These are phyloP conservation scores for Darevskia nairensis DNA, from an alignment of 2,797 vertebrate genomes.

Conservation along the genomic window DNA sequence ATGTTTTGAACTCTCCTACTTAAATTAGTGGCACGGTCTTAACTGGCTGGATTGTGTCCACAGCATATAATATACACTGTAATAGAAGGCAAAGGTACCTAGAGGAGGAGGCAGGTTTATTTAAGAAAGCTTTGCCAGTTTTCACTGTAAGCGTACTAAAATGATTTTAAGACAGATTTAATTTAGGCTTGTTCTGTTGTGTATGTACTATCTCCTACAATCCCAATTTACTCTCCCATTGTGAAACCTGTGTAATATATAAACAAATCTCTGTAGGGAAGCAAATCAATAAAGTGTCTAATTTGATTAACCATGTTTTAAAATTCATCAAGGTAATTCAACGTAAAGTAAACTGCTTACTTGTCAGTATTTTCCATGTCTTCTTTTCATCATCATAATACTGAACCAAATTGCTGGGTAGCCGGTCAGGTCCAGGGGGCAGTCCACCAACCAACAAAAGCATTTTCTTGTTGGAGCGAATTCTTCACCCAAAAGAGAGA, in stretches of 20 bases:
- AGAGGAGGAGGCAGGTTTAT: slow-evolving; percentile 6
- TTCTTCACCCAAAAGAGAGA: slow-evolving; percentile 91
- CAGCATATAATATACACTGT: background rate
- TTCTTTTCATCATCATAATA: slow-evolving; percentile 99
- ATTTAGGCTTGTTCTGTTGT: slow-evolving; percentile 70
- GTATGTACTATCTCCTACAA: slow-evolving; percentile 72
- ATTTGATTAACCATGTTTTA: slow-evolving; percentile 80
- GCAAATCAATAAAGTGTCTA: slow-evolving; percentile 82
- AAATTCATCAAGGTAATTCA: slow-evolving; percentile 76
- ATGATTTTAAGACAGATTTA: slow-evolving; percentile 76
- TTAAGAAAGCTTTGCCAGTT: slow-evolving; percentile 64
- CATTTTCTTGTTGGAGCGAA: slow-evolving; percentile 99
- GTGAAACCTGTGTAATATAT: slow-evolving; percentile 72
- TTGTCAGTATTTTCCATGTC: slow-evolving; percentile 99
- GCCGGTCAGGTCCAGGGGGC: slow-evolving; percentile 98
- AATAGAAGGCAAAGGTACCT: background rate
- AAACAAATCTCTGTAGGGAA: slow-evolving; percentile 79
- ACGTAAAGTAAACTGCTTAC: slow-evolving; percentile 86
- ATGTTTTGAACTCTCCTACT: background rate
- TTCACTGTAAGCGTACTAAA: slow-evolving; percentile 58
- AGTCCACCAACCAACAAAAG: slow-evolving; percentile 97
- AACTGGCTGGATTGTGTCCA: background rate
- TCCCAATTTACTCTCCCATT: slow-evolving; percentile 78
- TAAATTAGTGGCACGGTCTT: background rate
- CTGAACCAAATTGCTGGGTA: slow-evolving; percentile 99